phyloP scores from a whole-genome alignment of 1,140 invertebrate species.

The Chrysoperla carnea region DNA sequence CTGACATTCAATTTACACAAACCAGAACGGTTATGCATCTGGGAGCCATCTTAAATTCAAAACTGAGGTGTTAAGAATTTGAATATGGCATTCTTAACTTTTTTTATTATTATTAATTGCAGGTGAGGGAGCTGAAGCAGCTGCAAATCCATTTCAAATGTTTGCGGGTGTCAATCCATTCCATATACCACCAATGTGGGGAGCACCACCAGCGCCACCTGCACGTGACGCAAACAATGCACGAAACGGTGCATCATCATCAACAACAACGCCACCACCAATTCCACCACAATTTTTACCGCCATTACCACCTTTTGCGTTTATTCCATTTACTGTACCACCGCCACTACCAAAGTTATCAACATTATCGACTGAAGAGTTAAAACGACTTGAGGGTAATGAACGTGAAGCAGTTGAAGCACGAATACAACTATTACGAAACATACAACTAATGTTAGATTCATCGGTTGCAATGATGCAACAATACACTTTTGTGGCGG shows the following conservation, averaged over 20 bases:
- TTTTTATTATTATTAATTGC: too few relatives aligned
- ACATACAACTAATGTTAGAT: conserved; percentile 73
- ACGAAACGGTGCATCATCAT: conserved; percentile 13
- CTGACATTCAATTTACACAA: too few relatives aligned
- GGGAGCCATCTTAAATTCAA: too few relatives aligned
- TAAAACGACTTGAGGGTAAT: conserved; percentile 73
- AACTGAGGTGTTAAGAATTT: too few relatives aligned
- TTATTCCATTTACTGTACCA: conserved; percentile 35
- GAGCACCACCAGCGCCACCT: conserved; percentile 11
- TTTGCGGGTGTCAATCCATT: conserved; percentile 9
- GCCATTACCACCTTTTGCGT: conserved; percentile 34
- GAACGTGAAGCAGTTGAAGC: conserved; percentile 77
- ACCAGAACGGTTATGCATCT: too few relatives aligned
- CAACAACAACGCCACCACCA: conserved; percentile 7
- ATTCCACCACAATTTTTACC: conserved; percentile 32
- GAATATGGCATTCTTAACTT: too few relatives aligned
- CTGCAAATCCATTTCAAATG: conserved; percentile 15
- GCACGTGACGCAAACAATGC: conserved; percentile 6
- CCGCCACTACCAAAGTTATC: conserved; percentile 58
- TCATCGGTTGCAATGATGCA: conserved; percentile 77
- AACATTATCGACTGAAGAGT: conserved; percentile 63
- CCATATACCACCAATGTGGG: conserved; percentile 1
- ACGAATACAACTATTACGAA: conserved; percentile 62
- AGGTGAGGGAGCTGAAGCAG: conserved; percentile 5
- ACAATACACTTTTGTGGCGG: conserved; percentile 57